Evolutionary conservation across 2,113 vertebrate species (phyloP), one percentile per base, ranked within the genome.

Genomic region (Dendropsophus ebraccatus): DNA sequence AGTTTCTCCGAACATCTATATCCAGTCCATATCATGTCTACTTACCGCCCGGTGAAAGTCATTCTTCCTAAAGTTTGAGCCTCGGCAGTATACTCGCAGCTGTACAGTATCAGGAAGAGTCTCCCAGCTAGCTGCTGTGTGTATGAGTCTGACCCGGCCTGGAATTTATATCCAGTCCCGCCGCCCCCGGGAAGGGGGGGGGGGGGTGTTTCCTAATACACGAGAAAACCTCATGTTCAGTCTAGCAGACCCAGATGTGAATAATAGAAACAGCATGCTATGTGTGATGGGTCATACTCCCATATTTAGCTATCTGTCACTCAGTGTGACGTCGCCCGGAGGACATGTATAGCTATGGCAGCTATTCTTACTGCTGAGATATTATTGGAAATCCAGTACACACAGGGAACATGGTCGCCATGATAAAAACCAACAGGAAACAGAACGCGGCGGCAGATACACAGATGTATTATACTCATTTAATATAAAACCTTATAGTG

Each of bases 171-270:
- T 25, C 52, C 13, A 23, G 32, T 14, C 50, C 50, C n/a, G 47
- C 45, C 67, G 5, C 35, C 52, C 32, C 65, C 62, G 35, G 32
- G 67, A 70, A 41, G 67, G 35, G 69, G 67, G 83, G 85, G 11
- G 62, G 28, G 65, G 65, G 82, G 85, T 81, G 85, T 87, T 72
- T 81, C 85, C 85, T 54, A 87, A 87, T 21, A 81, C 50, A 62
- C 47, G 54, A 45, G 67, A 41, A 65, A 81, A 62, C 67, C 77
- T 50, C 67, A 19, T 81, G 77, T 50, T 62, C 78, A 19, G 77
- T 81, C 54, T 87, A 30, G 77, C 58, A 73, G 32, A 52, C 16
- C 84, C 84, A 86, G 76, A 80, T 80, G 77, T 86, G 84, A 86
- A 86, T 73, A 81, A 74, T 73, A 69, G 58, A 19, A 37, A 4